These are phyloP conservation scores for Agrochola macilenta DNA, from an alignment of 2,888 invertebrate species.

Conservation along the genomic window DNA sequence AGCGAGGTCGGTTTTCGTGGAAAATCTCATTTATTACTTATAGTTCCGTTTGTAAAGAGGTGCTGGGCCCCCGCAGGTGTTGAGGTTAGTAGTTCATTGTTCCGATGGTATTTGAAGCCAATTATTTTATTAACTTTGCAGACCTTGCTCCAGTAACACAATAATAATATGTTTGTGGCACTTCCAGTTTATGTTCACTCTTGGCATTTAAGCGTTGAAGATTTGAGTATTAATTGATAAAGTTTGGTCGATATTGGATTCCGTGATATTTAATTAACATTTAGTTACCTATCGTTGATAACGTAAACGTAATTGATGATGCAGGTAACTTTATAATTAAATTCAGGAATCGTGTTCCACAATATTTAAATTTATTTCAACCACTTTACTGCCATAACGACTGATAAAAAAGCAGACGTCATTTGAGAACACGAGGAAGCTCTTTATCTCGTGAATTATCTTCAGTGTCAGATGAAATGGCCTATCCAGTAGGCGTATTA, in stretches of 20 bases:
- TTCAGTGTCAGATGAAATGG: constrained; percentile 51
- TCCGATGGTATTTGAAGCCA: constrained; percentile 72
- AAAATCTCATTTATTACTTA: constrained; percentile 51
- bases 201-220: constrained; percentile 59
- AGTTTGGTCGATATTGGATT: constrained; percentile 9
- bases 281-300: background rate
- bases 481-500: constrained; percentile 58
- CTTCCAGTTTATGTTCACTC: constrained; percentile 50
- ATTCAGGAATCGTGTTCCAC: background rate
- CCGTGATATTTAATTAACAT: constrained; percentile 27
- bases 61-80: constrained; percentile 56
- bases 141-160: constrained; percentile 74
- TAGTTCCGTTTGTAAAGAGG: constrained; percentile 55
- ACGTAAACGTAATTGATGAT: constrained; percentile 1
- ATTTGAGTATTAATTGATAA: constrained; percentile 53
- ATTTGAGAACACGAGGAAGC: constrained; percentile 41
- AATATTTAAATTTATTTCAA: constrained; percentile 1
- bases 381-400: background rate
- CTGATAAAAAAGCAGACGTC: constrained; percentile 2
- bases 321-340: background rate
- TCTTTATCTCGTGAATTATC: constrained; percentile 45
- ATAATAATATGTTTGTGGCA: constrained; percentile 50
- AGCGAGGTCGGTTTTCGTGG: constrained; percentile 46
- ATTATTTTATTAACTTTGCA: constrained; percentile 64
- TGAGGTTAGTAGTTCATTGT: constrained; percentile 69